These are phyloP conservation scores for Tretioscincus oriximinensis DNA, from an alignment of 2,113 vertebrate species.

Conservation along the genomic window DNA sequence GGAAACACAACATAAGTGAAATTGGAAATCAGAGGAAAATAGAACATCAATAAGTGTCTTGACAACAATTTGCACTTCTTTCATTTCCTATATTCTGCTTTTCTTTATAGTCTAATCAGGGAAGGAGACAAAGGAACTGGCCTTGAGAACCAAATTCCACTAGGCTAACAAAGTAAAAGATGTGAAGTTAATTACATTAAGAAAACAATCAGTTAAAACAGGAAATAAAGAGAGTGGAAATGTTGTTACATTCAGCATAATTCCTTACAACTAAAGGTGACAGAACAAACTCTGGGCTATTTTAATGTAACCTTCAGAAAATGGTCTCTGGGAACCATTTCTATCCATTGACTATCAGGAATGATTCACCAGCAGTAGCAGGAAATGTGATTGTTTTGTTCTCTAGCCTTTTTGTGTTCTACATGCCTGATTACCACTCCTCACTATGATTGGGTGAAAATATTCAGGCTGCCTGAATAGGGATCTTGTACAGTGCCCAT, in stretches of 20 bases:
- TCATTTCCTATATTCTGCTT: background rate
- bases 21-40: slow-evolving; percentile 39
- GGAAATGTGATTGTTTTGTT: too few relatives aligned
- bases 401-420: too few relatives aligned
- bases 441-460: too few relatives aligned
- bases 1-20: slow-evolving; percentile 7
- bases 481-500: too few relatives aligned
- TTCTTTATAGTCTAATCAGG: slow-evolving; percentile 5
- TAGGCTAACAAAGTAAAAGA: slow-evolving; percentile 3
- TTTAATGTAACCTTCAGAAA: too few relatives aligned
- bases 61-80: slow-evolving; percentile 37
- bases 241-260: background rate
- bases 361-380: too few relatives aligned
- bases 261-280: background rate
- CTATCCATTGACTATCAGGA: too few relatives aligned
- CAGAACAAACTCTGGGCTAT: too few relatives aligned
- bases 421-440: too few relatives aligned
- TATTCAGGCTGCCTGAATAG: too few relatives aligned
- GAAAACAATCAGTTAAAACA: background rate
- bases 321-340: too few relatives aligned
- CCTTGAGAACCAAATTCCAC: background rate
- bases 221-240: background rate
- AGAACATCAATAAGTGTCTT: slow-evolving; percentile 32
- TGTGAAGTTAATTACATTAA: background rate
- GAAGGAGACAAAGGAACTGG: background rate